Base-by-base conservation (phyloP, 2,888 invertebrate genomes). In the Eupithecia abbreviata region DNA sequence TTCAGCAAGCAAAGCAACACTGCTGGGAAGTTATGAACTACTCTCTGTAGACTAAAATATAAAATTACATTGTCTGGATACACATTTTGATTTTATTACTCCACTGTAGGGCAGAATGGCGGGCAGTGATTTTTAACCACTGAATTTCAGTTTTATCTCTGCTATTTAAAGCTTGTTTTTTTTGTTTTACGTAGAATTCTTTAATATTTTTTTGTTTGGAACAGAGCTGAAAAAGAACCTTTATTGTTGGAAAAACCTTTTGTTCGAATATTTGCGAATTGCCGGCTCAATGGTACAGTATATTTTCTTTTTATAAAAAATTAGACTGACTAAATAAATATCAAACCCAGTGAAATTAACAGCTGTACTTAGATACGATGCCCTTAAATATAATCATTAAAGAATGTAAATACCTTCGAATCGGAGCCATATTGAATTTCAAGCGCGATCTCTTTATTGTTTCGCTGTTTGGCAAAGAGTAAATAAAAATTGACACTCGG, bases 401-500 rank as follows among this genome's bases (percentile, higher is more conserved):
- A 30, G 9, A n/a, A 65, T 7, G 12, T 30, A 65, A 10, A 13
- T 65, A 13, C 65, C 6, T 65, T 41, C 41, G 41, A 41, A 65
- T 41, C 65, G 65, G 9, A 65, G 30, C 65, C 43, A 51, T 62
- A 49, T 71, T 68, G 70, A 76, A 72, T 77, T 77, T 69, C 73
- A 71, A 70, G 45, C 67, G n/a, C 7, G 58, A 76, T 77, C 74
- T 75, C 74, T 73, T 79, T 77, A 77, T 74, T n/a, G n/a, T n/a
- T n/a, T n/a, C 73, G 73, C 77, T 69, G 74, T 73, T 77, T 58
- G 72, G 74, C 73, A 75, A 79, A 79, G 73, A 76, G 70, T 75
- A 66, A 71, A 77, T 75, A 66, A 71, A 77, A 74, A 76, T 72
- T 55, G 47, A 77, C 30, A 71, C 58, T 68, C 47, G 12, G 18